Base-by-base conservation (phyloP, 2,888 invertebrate genomes). In the Nineta flava region DNA sequence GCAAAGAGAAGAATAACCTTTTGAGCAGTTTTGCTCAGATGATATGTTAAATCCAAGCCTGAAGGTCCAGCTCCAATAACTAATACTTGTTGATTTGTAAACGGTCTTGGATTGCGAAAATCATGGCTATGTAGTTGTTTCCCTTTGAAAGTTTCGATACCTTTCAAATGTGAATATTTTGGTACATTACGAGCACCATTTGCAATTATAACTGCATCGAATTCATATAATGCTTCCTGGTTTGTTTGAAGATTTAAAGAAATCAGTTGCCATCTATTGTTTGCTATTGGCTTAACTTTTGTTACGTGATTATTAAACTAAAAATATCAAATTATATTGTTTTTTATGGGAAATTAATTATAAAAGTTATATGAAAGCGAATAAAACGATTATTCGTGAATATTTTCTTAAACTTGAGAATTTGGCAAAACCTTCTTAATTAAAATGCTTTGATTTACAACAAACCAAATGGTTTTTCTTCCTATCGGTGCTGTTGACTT, bases 111-210 rank as follows among this genome's bases (percentile, higher is more conserved):
- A 7, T 58, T 53, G 16, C 67, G 60, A 51, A 67, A 68, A 57
- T 68, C 66, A 53, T 68, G 68, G 51, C 67, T 67, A 55, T 68
- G 67, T 13, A 65, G 51, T 53, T 63, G 62, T 34, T 55, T 51
- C 15, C 67, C 67, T 47, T 57, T 53, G 57, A 70, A 73, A 7
- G 55, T 49, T 0, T 68, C 63, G 31, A 63, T 55, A 3, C 74
- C 73, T 47, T 62, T 59, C 34, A 76, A 59, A 3, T 58, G 55
- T 1, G 76, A 75, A 10, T 65, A 49, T 40, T 62, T 58, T 0
- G 76, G 75, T 15, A 67, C 63, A 41, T 70, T 68, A 56, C 74
- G 76, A 60, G 75, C 76, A 2, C 69, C 68, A 51, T 67, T 68
- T 56, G 68, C 67, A 10, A 66, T 61, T 64, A 68, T 64, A 34